Percentiles rank a stretch among this genome's conserved stretches.
Evolutionary conservation across 2,888 invertebrate genomes (phyloP).

Genomic region (Agrotis exclamationis): DNA sequence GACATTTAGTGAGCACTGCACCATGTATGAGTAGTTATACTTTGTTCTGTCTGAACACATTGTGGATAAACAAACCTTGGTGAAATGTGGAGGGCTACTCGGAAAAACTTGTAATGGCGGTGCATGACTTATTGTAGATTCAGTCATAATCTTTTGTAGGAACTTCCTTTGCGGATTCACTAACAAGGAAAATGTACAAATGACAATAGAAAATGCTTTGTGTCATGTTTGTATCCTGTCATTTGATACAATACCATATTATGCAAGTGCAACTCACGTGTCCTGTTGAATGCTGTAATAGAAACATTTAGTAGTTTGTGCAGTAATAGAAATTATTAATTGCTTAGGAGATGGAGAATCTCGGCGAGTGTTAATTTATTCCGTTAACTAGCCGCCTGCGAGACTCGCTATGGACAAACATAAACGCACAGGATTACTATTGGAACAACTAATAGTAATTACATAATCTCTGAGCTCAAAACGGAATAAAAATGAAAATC

Average conservation of each 20-base stretch:
- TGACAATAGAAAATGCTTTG: constrained; percentile 32
- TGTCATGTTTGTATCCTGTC: constrained; percentile 22
- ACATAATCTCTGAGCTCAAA: constrained; percentile 35
- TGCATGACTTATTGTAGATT: constrained; percentile 44
- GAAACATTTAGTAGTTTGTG: constrained; percentile 51
- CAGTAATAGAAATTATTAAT: constrained; percentile 52
- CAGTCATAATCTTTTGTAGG: constrained; percentile 35
- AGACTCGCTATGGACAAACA: constrained; percentile 36
- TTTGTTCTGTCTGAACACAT: constrained; percentile 47
- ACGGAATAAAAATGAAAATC: constrained; percentile 29
- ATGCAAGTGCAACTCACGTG: constrained; percentile 29
- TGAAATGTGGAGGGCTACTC: constrained; percentile 36
- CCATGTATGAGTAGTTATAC: constrained; percentile 56
- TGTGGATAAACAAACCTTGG: constrained; percentile 53
- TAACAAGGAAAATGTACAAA: constrained; percentile 39
- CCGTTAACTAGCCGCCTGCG: constrained; percentile 43
- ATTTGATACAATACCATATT: constrained; percentile 36
- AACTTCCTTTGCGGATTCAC: constrained; percentile 35
- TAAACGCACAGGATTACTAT: constrained; percentile 34
- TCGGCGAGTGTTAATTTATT: constrained; percentile 57
- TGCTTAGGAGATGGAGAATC: constrained; percentile 43
- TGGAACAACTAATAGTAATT: constrained; percentile 33
- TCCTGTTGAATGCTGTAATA: constrained; percentile 45
- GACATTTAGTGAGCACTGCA: constrained; percentile 62
- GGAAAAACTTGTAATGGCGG: constrained; percentile 45